These are phyloP conservation scores for Lasioglossum villosulum DNA, from an alignment of 2,888 invertebrate genomes.

Conservation along the genomic window DNA sequence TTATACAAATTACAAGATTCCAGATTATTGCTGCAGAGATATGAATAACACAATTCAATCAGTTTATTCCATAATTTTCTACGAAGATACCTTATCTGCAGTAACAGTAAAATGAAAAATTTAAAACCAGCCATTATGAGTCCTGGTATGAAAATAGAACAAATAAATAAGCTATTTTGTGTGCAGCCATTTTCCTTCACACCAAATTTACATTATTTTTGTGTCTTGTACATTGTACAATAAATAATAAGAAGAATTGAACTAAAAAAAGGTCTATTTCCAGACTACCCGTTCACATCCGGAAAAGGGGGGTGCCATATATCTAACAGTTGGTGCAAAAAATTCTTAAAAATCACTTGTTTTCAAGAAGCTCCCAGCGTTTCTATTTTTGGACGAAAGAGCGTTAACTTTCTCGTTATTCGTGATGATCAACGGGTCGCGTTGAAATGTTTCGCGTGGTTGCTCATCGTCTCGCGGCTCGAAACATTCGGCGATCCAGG, in stretches of 20 bases:
- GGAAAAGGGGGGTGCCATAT: not conserved
- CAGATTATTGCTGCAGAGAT: not conserved
- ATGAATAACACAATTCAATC: not conserved
- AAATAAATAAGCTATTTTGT: not conserved
- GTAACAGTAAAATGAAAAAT: not conserved
- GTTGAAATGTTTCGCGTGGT: conserved; percentile 20
- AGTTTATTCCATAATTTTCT: not conserved
- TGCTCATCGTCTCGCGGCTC: conserved; percentile 19
- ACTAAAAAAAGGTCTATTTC: no score
- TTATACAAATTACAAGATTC: not conserved
- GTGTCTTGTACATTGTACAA: no score
- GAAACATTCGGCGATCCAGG: conserved; percentile 41
- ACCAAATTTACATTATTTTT: no score
- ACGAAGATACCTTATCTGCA: not conserved
- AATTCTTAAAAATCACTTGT: not conserved
- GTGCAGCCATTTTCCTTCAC: no score
- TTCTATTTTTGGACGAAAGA: not conserved
- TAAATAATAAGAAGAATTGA: no score
- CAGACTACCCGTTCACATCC: no score
- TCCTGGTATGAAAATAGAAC: not conserved
- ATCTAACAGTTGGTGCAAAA: not conserved
- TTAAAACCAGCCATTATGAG: not conserved
- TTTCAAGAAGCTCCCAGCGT: not conserved
- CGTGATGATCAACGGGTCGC: not conserved
- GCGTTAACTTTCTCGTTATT: not conserved